Conservation (phyloP, 2,113 vertebrate genomes). For the Chloroceryle aenea region DNA sequence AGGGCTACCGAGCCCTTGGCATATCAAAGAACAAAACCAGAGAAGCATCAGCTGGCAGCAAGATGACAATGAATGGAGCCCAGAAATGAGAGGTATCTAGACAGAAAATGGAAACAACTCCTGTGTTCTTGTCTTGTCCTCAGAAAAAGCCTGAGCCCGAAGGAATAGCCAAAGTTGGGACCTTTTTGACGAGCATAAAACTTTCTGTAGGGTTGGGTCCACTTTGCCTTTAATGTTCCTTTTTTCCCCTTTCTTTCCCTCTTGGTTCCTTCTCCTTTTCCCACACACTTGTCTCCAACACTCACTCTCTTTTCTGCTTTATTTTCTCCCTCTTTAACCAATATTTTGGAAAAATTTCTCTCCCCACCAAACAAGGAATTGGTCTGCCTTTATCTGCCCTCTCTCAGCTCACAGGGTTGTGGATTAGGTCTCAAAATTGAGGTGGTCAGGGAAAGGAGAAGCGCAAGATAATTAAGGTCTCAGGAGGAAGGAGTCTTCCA, state of each 20-base stretch:
- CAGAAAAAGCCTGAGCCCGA: not conserved
- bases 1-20: not conserved
- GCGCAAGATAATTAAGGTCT: not conserved
- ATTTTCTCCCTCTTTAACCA: not conserved
- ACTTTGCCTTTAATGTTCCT: not conserved
- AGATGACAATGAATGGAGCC: not conserved
- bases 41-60: rapidly evolving
- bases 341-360: not conserved
- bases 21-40: not conserved
- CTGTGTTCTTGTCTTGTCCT: not conserved
- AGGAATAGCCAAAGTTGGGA: not conserved
- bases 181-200: not conserved
- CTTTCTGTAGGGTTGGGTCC: not conserved
- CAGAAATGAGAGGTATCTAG: not conserved
- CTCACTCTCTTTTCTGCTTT: not conserved
- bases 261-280: not conserved
- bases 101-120: not conserved
- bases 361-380: not conserved
- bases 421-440: not conserved
- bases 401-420: rapidly evolving
- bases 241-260: not conserved
- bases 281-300: not conserved
- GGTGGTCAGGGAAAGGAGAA: not conserved
- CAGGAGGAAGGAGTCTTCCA: not conserved
- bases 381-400: not conserved